phyloP scores from a whole-genome alignment of 2,113 vertebrate species.

The Oenanthe melanoleuca region DNA sequence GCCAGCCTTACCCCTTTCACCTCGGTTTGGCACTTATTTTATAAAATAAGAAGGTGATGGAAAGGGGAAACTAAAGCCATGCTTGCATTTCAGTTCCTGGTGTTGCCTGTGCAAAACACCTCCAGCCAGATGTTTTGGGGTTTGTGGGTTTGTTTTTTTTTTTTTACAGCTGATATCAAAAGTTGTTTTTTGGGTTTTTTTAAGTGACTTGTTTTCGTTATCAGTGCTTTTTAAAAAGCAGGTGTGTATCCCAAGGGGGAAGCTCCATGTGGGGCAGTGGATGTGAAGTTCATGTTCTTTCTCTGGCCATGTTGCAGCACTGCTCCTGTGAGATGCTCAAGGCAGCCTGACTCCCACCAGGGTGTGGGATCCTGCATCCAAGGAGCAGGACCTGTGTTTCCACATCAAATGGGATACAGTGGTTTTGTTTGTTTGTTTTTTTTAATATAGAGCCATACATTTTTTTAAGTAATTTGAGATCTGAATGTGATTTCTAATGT shows the following conservation, averaged over 20 bases:
- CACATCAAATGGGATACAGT: constrained; percentile 70
- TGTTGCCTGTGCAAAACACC: constrained; percentile 27
- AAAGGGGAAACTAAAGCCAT: constrained; percentile 28
- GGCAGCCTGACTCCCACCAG: not conserved
- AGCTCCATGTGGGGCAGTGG: not conserved
- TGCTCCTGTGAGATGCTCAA: not conserved
- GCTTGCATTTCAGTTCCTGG: constrained; percentile 25
- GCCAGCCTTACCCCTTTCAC: not conserved
- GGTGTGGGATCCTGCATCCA: not conserved
- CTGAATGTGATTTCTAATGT: constrained; percentile 82
- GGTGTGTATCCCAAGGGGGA: constrained; percentile 37
- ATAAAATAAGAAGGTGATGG: not conserved
- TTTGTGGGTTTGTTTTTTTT: not conserved
- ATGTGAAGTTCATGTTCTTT: not conserved
- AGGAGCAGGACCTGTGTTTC: constrained; percentile 36
- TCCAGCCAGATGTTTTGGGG: constrained; percentile 43
- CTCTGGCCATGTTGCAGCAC: fast-evolving
- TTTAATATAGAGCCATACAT: constrained; percentile 75
- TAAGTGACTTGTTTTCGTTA: constrained; percentile 38
- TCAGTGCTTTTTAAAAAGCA: constrained; percentile 69
- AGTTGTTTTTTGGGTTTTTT: constrained; percentile 18
- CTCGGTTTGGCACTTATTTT: constrained; percentile 11
- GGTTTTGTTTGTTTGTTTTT: constrained; percentile 46
- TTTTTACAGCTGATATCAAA: constrained; percentile 57
- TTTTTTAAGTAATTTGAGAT: constrained; percentile 74